Base-by-base conservation (phyloP, 2,113 vertebrate species). In the Procavia capensis region DNA sequence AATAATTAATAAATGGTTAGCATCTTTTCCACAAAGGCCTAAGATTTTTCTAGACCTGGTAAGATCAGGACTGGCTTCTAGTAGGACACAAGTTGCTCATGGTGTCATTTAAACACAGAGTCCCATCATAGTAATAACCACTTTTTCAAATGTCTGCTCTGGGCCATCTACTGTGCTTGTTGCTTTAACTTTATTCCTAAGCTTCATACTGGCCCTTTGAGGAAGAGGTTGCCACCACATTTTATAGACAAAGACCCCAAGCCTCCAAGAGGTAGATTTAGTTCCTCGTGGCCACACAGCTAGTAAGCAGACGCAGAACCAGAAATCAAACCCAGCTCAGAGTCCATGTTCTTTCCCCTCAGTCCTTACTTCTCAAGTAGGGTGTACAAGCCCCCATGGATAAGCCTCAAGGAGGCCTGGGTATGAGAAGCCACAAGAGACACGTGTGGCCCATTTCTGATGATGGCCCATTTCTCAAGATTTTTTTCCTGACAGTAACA, bases 21-120 rank as follows among this genome's bases (percentile, higher is more conserved):
- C 43, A 45, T 29, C 41, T 89, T 90, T 88, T 81, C 91, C 75
- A 59, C 39, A 72, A 54, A 83, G 68, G 59, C 64, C 76, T 87
- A 94, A 43, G 39, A 41, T 88, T 88, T 72, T 91, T 89, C 89
- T 85, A 47, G 81, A 61, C 39, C 29, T 45, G 34, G 25, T 79
- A 29, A 36, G 25, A 29, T 63, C 59, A 54, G 39, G 3, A 41
- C 4, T 88, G 81, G 72, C 25, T 61, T 74, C 81, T 63, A 81
- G 64, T 68, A 22, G 54, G 76, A 72, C 19, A 64, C 41, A 81
- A 81, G 82, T 2, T 86, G 13, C 54, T 93, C 31, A 66, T 11
- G 24, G 24, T 41, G 74, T 91, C 61, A 90, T 88, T 39, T 63
- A 22, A 76, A 94, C 82, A 59, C 36, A 85, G 20, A 11, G 72